These are phyloP conservation scores for Drosophila greeni DNA, from an alignment of 2,888 invertebrate genomes.

Conservation along the genomic window DNA sequence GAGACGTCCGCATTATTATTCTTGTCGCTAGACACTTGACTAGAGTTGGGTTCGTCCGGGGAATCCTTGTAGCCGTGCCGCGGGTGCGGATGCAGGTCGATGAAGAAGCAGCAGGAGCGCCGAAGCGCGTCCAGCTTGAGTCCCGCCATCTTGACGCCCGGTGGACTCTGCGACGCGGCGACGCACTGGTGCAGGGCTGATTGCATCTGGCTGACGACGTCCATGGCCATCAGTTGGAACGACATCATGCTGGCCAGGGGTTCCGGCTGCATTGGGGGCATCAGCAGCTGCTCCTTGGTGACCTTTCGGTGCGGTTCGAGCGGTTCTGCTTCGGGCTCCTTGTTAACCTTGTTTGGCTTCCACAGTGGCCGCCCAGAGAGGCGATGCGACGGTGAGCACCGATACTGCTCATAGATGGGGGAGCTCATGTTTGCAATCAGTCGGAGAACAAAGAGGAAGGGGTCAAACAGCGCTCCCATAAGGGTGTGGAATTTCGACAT, in stretches of 20 bases:
- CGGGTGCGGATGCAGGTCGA: slow-evolving; percentile 55
- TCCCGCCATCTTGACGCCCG: slow-evolving; percentile 38
- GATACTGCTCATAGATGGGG: slow-evolving; percentile 59
- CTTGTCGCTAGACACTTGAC: slow-evolving; percentile 36
- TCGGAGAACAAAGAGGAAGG: slow-evolving; percentile 51
- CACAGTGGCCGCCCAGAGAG: slow-evolving; percentile 25
- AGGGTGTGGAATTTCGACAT: slow-evolving; percentile 51
- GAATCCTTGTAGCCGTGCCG: slow-evolving; percentile 26
- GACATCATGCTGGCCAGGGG: slow-evolving; percentile 59
- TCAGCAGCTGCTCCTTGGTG: slow-evolving; percentile 28
- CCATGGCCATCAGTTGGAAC: slow-evolving; percentile 51
- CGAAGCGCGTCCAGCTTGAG: slow-evolving; percentile 39
- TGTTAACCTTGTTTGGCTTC: slow-evolving; percentile 28
- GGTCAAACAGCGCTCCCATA: slow-evolving; percentile 53
- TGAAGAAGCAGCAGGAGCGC: slow-evolving; percentile 58
- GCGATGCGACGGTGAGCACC: slow-evolving; percentile 43
- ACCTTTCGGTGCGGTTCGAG: slow-evolving; percentile 31
- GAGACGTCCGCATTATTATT: slow-evolving; percentile 26
- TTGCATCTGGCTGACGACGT: slow-evolving; percentile 53
- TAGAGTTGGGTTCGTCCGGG: slow-evolving; percentile 37
- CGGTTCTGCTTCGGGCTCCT: slow-evolving; percentile 42
- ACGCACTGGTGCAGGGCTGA: slow-evolving; percentile 53
- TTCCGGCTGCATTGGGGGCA: slow-evolving; percentile 49
- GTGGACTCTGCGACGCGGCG: slow-evolving; percentile 43
- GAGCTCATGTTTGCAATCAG: slow-evolving; percentile 58